Evolutionary conservation across 2,888 invertebrate species (phyloP).

Genomic region (Nemoura dubitans): DNA sequence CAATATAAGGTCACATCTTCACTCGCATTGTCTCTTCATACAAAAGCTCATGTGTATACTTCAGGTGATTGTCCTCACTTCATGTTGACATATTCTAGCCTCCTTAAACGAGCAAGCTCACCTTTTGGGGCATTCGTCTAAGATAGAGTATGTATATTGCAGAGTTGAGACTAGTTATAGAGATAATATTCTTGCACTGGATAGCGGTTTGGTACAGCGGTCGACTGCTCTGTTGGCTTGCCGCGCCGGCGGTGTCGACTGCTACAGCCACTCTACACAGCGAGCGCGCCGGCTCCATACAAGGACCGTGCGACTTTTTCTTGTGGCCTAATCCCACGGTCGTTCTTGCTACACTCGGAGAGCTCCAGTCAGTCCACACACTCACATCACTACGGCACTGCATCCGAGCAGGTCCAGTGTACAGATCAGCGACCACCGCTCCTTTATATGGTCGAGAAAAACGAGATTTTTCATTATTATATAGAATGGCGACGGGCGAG

Average conservation of each 20-base stretch:
- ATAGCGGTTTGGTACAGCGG: slow-evolving; percentile 22
- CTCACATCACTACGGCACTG: slow-evolving; percentile 21
- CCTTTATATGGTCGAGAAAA: not conserved
- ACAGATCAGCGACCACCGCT: not conserved
- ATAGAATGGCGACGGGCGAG: no score
- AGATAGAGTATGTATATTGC: not conserved
- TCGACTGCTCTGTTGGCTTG: not conserved
- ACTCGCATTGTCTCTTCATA: not conserved
- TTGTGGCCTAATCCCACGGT: slow-evolving; percentile 50
- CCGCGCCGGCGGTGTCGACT: no score
- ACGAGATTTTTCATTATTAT: no score
- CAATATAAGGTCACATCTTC: slow-evolving; percentile 13
- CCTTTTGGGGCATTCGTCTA: not conserved
- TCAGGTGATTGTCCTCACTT: not conserved
- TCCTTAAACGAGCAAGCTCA: not conserved
- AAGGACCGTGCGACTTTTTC: slow-evolving; percentile 51
- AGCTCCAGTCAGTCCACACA: slow-evolving; percentile 40
- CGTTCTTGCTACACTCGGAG: slow-evolving; percentile 2
- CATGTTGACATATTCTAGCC: not conserved
- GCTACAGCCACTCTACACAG: no score
- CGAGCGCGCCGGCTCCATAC: slow-evolving; percentile 43
- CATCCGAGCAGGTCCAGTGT: no score
- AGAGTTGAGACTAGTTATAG: not conserved
- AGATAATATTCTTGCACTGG: not conserved
- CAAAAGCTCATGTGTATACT: not conserved